Conservation (phyloP, 2,888 invertebrate genomes). For the Tuta absoluta region DNA sequence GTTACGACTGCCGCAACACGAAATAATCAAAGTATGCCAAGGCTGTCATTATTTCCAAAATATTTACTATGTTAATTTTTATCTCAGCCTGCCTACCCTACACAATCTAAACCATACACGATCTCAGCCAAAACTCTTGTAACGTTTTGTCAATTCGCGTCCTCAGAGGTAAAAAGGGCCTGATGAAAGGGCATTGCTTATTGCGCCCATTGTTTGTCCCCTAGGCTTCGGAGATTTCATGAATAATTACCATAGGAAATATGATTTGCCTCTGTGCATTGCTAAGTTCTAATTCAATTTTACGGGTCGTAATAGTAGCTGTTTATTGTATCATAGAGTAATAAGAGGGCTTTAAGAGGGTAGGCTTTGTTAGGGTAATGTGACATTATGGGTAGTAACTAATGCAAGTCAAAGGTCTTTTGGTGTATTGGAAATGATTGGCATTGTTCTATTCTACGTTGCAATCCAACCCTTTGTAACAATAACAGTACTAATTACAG, state of each 20-base stretch:
- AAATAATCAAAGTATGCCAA: too few species aligned
- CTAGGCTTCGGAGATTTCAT: constrained; percentile 15
- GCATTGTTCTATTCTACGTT: neutral
- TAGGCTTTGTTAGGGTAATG: neutral
- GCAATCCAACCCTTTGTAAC: neutral
- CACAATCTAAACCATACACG: neutral
- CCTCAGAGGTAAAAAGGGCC: constrained; percentile 20
- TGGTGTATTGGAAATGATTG: neutral
- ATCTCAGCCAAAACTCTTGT: neutral
- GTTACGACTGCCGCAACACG: too few species aligned
- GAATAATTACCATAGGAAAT: constrained; percentile 21
- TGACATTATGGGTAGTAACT: neutral
- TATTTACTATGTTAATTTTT: too few species aligned
- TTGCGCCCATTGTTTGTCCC: constrained; percentile 18
- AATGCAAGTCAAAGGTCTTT: neutral
- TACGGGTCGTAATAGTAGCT: neutral
- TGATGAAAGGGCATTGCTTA: constrained; percentile 23
- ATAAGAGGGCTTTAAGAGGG: neutral
- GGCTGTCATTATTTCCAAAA: too few species aligned
- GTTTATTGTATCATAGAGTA: constrained; percentile 7
- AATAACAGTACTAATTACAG: constrained; percentile 5
- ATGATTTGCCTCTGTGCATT: constrained; percentile 18
- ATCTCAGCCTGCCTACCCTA: neutral
- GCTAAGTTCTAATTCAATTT: constrained; percentile 12
- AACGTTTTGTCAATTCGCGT: neutral